Percentiles rank a stretch among this genome's conserved stretches.
phyloP scores from a whole-genome alignment of 2,113 vertebrate genomes.

The Micromys minutus region DNA sequence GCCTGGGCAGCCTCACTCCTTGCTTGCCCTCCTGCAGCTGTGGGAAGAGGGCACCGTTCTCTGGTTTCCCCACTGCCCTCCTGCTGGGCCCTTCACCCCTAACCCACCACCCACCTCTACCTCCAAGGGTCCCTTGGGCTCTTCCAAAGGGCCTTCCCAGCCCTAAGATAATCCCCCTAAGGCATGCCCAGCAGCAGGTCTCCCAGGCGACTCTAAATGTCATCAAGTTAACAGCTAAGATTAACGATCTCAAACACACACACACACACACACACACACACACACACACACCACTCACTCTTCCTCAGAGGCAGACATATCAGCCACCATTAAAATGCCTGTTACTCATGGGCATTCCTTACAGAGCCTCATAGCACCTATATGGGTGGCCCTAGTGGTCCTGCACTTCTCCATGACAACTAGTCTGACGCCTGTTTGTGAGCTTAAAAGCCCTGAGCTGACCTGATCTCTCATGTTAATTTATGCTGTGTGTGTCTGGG shows the following conservation, averaged over 20 bases:
- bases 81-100: neutral
- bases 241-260: neutral
- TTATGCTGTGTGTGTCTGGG: neutral
- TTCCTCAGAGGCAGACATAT: neutral
- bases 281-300: neutral
- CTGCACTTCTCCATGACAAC: constrained; percentile 35
- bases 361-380: neutral
- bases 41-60: neutral
- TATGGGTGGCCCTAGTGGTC: constrained; percentile 17
- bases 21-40: neutral
- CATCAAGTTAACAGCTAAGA: neutral
- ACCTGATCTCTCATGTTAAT: neutral
- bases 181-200: neutral
- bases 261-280: neutral
- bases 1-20: too few relatives aligned
- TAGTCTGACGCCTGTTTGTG: neutral
- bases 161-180: neutral
- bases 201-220: neutral
- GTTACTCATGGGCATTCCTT: neutral
- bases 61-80: neutral
- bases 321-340: neutral
- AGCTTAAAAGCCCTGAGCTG: neutral
- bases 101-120: neutral
- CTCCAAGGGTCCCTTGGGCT: too few relatives aligned
- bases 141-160: neutral